A percentile compares a stretch with the other conserved stretches of the same genome.
Conservation (phyloP, 1,140 invertebrate genomes). For the Cyrtorhinus lividipennis region DNA sequence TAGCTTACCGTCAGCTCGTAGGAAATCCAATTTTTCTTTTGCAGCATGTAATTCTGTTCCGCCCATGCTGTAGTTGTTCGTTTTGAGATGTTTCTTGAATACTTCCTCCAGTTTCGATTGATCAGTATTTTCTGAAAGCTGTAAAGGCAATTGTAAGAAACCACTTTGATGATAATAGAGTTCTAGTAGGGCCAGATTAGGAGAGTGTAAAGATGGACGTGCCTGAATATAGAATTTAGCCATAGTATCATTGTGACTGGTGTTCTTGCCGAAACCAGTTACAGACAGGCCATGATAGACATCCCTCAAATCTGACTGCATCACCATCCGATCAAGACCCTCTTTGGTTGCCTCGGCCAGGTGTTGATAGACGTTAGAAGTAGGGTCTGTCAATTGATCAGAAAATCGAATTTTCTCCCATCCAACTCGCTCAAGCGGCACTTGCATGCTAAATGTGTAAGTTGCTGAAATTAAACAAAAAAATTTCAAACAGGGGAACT, state of each 20-base stretch:
- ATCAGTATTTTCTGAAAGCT: slow-evolving; percentile 62
- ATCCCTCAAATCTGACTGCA: slow-evolving; percentile 70
- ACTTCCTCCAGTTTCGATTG: slow-evolving; percentile 51
- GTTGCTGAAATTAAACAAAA: slow-evolving; percentile 59
- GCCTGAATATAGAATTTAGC: slow-evolving; percentile 40
- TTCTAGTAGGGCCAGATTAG: too few relatives aligned
- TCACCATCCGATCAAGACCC: slow-evolving; percentile 65
- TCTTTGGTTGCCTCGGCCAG: slow-evolving; percentile 50
- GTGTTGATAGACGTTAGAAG: slow-evolving; percentile 41
- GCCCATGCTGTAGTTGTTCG: slow-evolving; percentile 62
- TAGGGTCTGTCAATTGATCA: slow-evolving; percentile 33
- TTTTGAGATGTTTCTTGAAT: slow-evolving; percentile 55
- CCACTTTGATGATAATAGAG: too few relatives aligned
- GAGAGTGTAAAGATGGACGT: too few relatives aligned
- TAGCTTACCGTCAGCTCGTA: slow-evolving; percentile 45
- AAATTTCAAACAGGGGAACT: too few relatives aligned
- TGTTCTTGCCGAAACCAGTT: slow-evolving; percentile 38
- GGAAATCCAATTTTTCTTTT: slow-evolving; percentile 39
- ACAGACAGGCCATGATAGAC: slow-evolving; percentile 63
- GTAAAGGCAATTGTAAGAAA: too few relatives aligned
- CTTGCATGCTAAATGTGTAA: slow-evolving; percentile 61
- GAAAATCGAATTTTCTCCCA: slow-evolving; percentile 36
- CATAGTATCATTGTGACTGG: slow-evolving; percentile 2
- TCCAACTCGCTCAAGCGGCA: slow-evolving; percentile 50
- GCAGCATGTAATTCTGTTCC: slow-evolving; percentile 60